Evolutionary conservation across 2,888 invertebrate species (phyloP).

Genomic region (Eristalis intricaria): DNA sequence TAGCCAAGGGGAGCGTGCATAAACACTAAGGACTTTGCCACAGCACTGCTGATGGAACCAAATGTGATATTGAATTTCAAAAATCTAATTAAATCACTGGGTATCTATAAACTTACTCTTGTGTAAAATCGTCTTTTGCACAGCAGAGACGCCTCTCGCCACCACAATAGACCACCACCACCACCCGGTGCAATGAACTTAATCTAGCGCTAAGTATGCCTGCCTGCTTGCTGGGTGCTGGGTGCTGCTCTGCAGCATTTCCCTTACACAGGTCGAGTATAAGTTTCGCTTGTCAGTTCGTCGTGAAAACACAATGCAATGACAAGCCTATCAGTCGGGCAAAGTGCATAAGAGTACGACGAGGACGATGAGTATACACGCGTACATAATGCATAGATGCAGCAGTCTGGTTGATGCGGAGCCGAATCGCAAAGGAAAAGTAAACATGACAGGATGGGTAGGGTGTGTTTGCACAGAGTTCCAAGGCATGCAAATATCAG

Average conservation of each 20-base stretch:
- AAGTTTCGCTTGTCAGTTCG: constrained; percentile 55
- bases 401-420: constrained; percentile 25
- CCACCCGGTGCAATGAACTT: constrained; percentile 62
- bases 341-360: constrained; percentile 40
- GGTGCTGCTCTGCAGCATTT: constrained; percentile 41
- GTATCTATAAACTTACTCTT: constrained; percentile 32
- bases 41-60: not conserved
- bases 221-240: not conserved
- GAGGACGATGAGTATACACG: not conserved
- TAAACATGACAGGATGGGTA: constrained; percentile 43
- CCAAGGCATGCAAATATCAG: constrained; percentile 67
- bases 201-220: constrained; percentile 43
- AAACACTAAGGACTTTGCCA: constrained; percentile 17
- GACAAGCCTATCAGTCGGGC: constrained; percentile 33
- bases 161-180: constrained; percentile 3
- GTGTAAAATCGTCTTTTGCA: constrained; percentile 53
- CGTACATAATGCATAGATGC: not conserved
- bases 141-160: constrained; percentile 5
- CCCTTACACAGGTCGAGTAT: constrained; percentile 53
- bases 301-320: constrained; percentile 47
- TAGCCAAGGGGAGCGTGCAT: constrained; percentile 28
- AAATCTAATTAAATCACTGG: constrained; percentile 57
- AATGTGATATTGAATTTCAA: constrained; percentile 58
- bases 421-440: constrained; percentile 42
- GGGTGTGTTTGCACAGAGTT: constrained; percentile 52